A percentile compares a stretch with the other conserved stretches of the same genome.
These are phyloP conservation scores for Gambusia yucatana DNA, from an alignment of 2,797 vertebrate genomes.

Conservation along the genomic window DNA sequence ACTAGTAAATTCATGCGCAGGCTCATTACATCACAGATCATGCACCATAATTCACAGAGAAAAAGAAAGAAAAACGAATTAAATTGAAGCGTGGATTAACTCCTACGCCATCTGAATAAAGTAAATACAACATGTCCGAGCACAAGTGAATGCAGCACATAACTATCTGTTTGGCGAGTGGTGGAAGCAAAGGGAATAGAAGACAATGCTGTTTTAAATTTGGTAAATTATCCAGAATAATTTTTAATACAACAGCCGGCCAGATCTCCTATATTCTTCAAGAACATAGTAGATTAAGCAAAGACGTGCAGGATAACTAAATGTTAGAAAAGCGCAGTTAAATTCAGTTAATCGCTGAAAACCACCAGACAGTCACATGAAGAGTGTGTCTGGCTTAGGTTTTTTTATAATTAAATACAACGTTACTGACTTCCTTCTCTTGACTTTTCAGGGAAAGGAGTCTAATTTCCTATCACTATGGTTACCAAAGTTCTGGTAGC, in stretches of 20 bases:
- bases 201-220: neutral
- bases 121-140: neutral
- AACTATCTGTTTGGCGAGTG: neutral
- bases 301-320: neutral
- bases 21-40: neutral
- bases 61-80: neutral
- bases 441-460: conserved; percentile 5
- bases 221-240: neutral
- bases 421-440: neutral
- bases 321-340: neutral
- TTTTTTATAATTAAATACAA: conserved; percentile 33
- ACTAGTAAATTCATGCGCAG: neutral
- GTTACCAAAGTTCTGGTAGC: conserved; percentile 13
- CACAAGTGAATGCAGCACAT: neutral
- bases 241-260: neutral
- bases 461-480: conserved; percentile 31
- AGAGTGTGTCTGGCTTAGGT: conserved; percentile 22
- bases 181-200: neutral
- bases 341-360: conserved; percentile 29
- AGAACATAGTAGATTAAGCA: neutral
- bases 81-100: neutral
- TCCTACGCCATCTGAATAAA: neutral
- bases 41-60: neutral
- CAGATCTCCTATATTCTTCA: neutral
- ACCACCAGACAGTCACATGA: conserved; percentile 24